Percentiles rank a stretch among this genome's conserved stretches.
Evolutionary conservation across 2,888 invertebrate genomes (phyloP).

Genomic region (Scaptodrosophila latifasciaeformis): DNA sequence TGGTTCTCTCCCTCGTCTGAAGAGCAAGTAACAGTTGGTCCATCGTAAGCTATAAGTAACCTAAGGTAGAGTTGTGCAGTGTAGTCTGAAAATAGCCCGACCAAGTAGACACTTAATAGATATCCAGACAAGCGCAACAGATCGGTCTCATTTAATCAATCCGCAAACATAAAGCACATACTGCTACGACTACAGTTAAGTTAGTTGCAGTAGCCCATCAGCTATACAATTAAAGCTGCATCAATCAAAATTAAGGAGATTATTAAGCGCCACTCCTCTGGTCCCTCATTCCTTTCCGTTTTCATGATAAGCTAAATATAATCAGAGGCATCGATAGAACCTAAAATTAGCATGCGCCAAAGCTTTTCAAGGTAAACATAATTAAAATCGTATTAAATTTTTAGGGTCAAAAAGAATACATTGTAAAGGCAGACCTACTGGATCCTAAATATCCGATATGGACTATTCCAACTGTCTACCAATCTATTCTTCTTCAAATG

Average conservation of each 20-base stretch:
- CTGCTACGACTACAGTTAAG: conserved; percentile 31
- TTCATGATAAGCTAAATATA: background rate
- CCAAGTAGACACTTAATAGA: conserved; percentile 8
- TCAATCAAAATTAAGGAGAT: conserved; percentile 62
- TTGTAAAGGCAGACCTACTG: too few relatives aligned
- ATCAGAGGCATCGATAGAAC: background rate
- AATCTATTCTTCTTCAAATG: too few relatives aligned
- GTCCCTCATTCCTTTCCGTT: background rate
- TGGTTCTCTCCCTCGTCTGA: conserved; percentile 21
- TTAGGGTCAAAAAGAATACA: background rate
- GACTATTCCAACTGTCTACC: too few relatives aligned
- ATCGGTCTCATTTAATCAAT: background rate
- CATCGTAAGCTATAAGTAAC: conserved; percentile 4
- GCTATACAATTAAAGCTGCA: conserved; percentile 43
- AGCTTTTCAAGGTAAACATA: conserved; percentile 38
- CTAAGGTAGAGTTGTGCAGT: too few relatives aligned
- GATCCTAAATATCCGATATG: too few relatives aligned
- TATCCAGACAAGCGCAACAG: conserved; percentile 3
- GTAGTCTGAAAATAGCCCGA: background rate
- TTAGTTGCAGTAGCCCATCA: conserved; percentile 28
- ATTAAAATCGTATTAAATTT: conserved; percentile 57
- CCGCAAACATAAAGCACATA: conserved; percentile 15
- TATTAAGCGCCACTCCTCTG: conserved; percentile 25
- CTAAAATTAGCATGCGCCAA: conserved; percentile 27
- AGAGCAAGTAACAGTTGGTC: conserved; percentile 37